These are phyloP conservation scores for Pheucticus melanocephalus DNA, from an alignment of 2,113 vertebrate species.

Conservation along the genomic window DNA sequence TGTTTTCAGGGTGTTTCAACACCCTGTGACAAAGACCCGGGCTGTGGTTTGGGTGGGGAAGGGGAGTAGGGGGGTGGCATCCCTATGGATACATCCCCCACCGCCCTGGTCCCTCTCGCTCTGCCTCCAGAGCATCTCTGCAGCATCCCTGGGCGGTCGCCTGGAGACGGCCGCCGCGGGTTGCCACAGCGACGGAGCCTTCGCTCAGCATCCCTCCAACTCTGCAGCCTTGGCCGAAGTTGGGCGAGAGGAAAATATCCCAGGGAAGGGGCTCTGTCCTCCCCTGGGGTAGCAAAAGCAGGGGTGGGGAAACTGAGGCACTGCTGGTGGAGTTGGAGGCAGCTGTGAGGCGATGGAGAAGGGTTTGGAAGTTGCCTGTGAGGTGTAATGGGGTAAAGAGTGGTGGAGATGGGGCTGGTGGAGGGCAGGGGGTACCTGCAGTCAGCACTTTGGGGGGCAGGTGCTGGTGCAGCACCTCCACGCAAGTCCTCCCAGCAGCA, in stretches of 20 bases:
- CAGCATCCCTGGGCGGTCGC: constrained; percentile 56
- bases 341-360: background rate
- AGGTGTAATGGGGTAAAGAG: background rate
- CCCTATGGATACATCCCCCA: background rate
- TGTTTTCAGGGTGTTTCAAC: background rate
- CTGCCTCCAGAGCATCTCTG: background rate
- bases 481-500: background rate
- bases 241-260: background rate
- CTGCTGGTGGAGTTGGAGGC: background rate
- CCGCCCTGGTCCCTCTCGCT: background rate
- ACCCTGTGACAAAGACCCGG: background rate
- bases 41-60: background rate
- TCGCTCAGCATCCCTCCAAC: constrained; percentile 29
- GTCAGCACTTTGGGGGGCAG: background rate
- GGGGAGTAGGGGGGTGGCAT: background rate
- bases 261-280: background rate
- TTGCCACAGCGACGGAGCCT: constrained; percentile 58
- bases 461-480: background rate
- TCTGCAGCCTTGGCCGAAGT: background rate
- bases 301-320: background rate
- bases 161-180: constrained; percentile 42
- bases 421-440: background rate
- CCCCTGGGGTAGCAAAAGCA: fast-evolving
- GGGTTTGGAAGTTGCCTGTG: background rate
- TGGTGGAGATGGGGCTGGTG: background rate